A percentile compares a stretch with the other conserved stretches of the same genome.
These are phyloP conservation scores for Drosophila quadrilineata DNA, from an alignment of 1,140 invertebrate genomes.

Conservation along the genomic window DNA sequence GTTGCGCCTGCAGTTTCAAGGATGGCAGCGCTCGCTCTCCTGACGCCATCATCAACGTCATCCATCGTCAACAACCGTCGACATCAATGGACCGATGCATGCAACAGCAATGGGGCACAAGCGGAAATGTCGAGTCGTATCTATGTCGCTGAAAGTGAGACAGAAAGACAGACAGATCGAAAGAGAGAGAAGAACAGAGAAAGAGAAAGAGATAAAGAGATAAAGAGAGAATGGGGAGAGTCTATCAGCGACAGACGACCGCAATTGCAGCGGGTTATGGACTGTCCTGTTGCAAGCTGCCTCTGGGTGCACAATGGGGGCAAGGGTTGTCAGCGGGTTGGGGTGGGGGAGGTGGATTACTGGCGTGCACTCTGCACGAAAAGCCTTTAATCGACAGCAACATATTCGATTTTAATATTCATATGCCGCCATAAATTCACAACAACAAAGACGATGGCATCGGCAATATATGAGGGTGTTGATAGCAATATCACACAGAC, in stretches of 20 bases:
- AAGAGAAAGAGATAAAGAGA: background rate
- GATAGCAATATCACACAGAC: slow-evolving; percentile 5
- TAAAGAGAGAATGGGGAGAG: background rate
- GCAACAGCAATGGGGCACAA: slow-evolving; percentile 44
- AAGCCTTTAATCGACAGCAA: slow-evolving; percentile 80
- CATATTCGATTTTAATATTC: slow-evolving; percentile 81
- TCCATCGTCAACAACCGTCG: slow-evolving; percentile 24
- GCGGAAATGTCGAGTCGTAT: slow-evolving; percentile 74
- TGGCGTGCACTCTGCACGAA: slow-evolving; percentile 53
- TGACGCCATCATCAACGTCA: slow-evolving; percentile 14
- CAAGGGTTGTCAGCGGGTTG: background rate
- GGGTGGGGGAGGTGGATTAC: background rate
- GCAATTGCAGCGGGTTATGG: slow-evolving; percentile 37
- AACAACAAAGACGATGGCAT: slow-evolving; percentile 39
- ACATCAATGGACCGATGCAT: slow-evolving; percentile 62
- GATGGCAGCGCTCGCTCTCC: slow-evolving; percentile 30
- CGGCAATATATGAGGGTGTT: slow-evolving; percentile 26
- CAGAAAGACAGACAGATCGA: slow-evolving; percentile 17
- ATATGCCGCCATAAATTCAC: slow-evolving; percentile 78
- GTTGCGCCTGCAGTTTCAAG: slow-evolving; percentile 49
- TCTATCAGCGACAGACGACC: slow-evolving; percentile 25
- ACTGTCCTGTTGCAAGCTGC: too few species aligned
- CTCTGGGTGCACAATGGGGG: background rate
- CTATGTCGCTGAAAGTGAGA: slow-evolving; percentile 57
- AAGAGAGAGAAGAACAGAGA: background rate